These are phyloP conservation scores for Heliconius cydno DNA, from an alignment of 2,888 invertebrate genomes.

Conservation along the genomic window DNA sequence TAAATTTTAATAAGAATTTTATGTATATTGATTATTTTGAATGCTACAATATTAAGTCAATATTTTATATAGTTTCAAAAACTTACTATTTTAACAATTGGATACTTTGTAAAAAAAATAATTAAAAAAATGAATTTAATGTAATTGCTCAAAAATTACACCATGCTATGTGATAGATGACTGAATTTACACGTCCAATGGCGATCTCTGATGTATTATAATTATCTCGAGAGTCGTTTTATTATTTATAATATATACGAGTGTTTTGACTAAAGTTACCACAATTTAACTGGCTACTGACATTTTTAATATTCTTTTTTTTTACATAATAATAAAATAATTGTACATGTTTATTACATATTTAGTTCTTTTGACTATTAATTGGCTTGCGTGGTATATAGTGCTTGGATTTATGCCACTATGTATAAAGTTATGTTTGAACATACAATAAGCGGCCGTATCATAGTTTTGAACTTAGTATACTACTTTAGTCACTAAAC, in stretches of 20 bases:
- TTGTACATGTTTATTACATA: slow-evolving; percentile 11
- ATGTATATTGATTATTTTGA: background rate
- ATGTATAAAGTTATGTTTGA: background rate
- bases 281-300: slow-evolving; percentile 26
- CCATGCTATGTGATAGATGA: slow-evolving; percentile 60
- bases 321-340: slow-evolving; percentile 4
- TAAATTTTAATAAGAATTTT: background rate
- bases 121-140: slow-evolving; percentile 26
- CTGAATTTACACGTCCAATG: slow-evolving; percentile 57
- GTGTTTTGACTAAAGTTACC: slow-evolving; percentile 37
- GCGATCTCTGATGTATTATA: slow-evolving; percentile 43
- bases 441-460: slow-evolving; percentile 4
- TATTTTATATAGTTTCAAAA: background rate
- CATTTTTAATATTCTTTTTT: slow-evolving; percentile 1
- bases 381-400: slow-evolving; percentile 16
- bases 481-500: slow-evolving; percentile 20
- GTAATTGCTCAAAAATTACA: slow-evolving; percentile 69
- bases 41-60: background rate
- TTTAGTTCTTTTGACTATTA: slow-evolving; percentile 8
- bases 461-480: slow-evolving; percentile 15
- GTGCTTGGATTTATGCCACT: slow-evolving; percentile 12
- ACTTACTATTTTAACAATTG: background rate
- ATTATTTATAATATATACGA: slow-evolving; percentile 26
- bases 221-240: slow-evolving; percentile 26
- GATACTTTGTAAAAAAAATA: slow-evolving; percentile 5